Base-by-base conservation (phyloP, 1,140 invertebrate genomes). In the Caenorhabditis latens region DNA sequence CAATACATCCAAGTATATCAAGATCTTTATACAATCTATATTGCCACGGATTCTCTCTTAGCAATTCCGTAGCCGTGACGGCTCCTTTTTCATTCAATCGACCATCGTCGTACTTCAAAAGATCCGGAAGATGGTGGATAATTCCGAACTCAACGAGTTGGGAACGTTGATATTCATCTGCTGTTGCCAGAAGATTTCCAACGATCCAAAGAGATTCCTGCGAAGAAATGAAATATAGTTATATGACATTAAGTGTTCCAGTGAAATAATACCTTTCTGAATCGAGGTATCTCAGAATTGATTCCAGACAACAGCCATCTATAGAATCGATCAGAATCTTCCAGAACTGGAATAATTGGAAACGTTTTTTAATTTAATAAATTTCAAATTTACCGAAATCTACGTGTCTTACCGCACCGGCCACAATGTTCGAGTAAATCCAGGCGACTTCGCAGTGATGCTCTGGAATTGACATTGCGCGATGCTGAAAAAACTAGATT, bases 151-250 rank as follows among this genome's bases (percentile, higher is more conserved):
- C 24, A 24, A 79, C 71, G 4, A 79, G 40, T 24, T 53, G 46
- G 1, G 16, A 19, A 7, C 46, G 32, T 50, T 79, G 71, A 50
- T 50, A 14, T 24, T 79, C 2, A 53, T 79, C 71, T 8, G 71
- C 71, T 53, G 71, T 79, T 24, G 71, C 71, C 71, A 79, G 21
- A 24, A 79, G 71, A 50, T 79, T 79, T 2, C 71, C 71, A 79
- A 79, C n/a, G 13, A 79, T 79, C 71, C 71, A 79, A 1, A 79
- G n/a, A 13, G 46, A 46, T 53, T 79, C 71, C 40, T 67, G 16
- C 13, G 11, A 67, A 32, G 32, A 32, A 32, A 32, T n/a, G n/a
- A n/a, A n/a, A n/a, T n/a, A n/a, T 32, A 32, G 32, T 32, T 32
- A 32, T 32, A 32, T 32, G 32, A 32, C 32, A 32, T 32, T 2